Evolutionary conservation across 2,888 invertebrate species (phyloP).

Genomic region (Prosapia bicincta): DNA sequence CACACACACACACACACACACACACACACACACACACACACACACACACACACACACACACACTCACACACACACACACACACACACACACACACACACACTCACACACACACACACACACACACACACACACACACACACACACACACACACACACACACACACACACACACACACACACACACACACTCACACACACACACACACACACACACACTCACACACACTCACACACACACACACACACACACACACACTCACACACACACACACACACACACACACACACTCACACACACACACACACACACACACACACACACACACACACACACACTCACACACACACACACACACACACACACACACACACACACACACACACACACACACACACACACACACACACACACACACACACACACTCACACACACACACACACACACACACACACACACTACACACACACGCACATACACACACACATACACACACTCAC

Average conservation of each 20-base stretch:
- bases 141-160: not conserved
- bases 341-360: slow-evolving; percentile 5
- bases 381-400: slow-evolving; percentile 5
- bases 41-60: not conserved
- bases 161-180: not conserved
- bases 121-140: not conserved
- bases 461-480: not conserved
- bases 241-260: slow-evolving; percentile 1
- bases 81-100: not conserved
- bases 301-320: not conserved
- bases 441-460: not conserved
- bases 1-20: not conserved
- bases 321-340: slow-evolving; percentile 3
- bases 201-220: slow-evolving; percentile 3
- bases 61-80: not conserved
- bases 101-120: not conserved
- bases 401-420: not conserved
- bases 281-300: not conserved
- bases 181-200: slow-evolving; percentile 3
- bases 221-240: not conserved
- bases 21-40: not conserved
- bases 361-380: slow-evolving; percentile 5
- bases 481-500: slow-evolving; percentile 1
- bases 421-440: not conserved
- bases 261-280: slow-evolving; percentile 8